A percentile compares a stretch with the other conserved stretches of the same genome.
Conservation (phyloP, 2,888 invertebrate species). For the Lasioglossum lativentre region DNA sequence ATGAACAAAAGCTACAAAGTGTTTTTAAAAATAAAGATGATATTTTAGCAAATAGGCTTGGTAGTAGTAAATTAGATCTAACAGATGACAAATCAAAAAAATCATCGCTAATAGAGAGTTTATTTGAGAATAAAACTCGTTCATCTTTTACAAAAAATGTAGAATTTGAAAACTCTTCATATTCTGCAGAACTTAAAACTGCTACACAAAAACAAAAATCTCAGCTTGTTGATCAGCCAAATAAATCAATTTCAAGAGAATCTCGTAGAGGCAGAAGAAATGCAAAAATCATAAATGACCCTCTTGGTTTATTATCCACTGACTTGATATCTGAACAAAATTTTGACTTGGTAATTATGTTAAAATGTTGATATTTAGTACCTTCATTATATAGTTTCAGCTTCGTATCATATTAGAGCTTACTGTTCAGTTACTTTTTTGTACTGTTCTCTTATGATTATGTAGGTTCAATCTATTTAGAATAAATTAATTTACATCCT, state of each 20-base stretch:
- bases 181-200: slow-evolving; percentile 55
- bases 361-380: slow-evolving; percentile 5
- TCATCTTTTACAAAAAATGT: slow-evolving; percentile 39
- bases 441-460: not conserved
- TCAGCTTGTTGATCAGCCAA: slow-evolving; percentile 55
- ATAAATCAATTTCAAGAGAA: slow-evolving; percentile 71
- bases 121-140: slow-evolving; percentile 73
- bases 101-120: slow-evolving; percentile 75
- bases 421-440: not conserved
- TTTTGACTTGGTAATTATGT: slow-evolving; percentile 50
- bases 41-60: slow-evolving; percentile 49
- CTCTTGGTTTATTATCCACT: slow-evolving; percentile 76
- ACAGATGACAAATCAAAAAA: slow-evolving; percentile 70
- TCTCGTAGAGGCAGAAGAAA: slow-evolving; percentile 75
- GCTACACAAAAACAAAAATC: slow-evolving; percentile 57
- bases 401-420: not conserved
- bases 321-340: slow-evolving; percentile 45
- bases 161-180: slow-evolving; percentile 41
- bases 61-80: slow-evolving; percentile 60
- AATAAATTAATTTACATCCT: not conserved
- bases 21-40: slow-evolving; percentile 57
- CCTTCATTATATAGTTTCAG: not conserved
- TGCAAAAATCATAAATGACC: slow-evolving; percentile 74
- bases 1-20: slow-evolving; percentile 17
- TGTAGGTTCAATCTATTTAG: no score